A percentile compares a stretch with the other conserved stretches of the same genome.
phyloP scores from a whole-genome alignment of 2,797 vertebrate species.

The Miichthys miiuy region DNA sequence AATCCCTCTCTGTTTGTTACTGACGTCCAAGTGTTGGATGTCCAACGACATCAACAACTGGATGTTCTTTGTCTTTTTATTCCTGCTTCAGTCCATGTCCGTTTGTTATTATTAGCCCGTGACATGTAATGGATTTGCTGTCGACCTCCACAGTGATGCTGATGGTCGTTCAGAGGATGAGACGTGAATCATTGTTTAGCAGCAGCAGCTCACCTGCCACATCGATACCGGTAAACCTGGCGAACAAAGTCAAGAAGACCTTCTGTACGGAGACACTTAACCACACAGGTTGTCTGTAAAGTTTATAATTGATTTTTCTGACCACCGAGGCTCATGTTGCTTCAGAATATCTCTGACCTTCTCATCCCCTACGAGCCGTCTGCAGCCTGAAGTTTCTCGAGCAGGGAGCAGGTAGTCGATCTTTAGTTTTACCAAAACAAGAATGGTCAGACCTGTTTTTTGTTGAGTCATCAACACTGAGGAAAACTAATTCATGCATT shows the following conservation, averaged over 20 bases:
- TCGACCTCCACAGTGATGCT: background rate
- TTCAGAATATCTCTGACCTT: slow-evolving; percentile 30
- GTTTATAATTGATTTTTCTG: slow-evolving; percentile 29
- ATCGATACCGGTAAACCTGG: background rate
- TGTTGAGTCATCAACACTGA: background rate
- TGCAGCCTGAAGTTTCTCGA: slow-evolving; percentile 10
- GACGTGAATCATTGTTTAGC: background rate
- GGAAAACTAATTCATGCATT: background rate
- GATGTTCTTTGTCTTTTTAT: background rate
- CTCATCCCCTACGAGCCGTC: background rate
- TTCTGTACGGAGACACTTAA: background rate
- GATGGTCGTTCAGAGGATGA: background rate
- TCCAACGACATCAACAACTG: no score
- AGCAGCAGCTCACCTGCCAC: slow-evolving; percentile 8
- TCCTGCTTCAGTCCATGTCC: no score
- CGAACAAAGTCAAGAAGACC: slow-evolving; percentile 22
- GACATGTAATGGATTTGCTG: background rate
- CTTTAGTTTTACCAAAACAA: background rate
- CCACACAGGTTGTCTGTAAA: background rate
- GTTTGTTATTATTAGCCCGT: no score
- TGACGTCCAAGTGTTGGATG: background rate
- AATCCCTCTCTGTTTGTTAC: background rate
- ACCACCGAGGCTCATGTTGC: slow-evolving; percentile 22
- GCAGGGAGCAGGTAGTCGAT: background rate
- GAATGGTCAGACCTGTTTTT: background rate